These are phyloP conservation scores for Pontoporia blainvillei DNA, from an alignment of 2,113 vertebrate species.

Conservation along the genomic window DNA sequence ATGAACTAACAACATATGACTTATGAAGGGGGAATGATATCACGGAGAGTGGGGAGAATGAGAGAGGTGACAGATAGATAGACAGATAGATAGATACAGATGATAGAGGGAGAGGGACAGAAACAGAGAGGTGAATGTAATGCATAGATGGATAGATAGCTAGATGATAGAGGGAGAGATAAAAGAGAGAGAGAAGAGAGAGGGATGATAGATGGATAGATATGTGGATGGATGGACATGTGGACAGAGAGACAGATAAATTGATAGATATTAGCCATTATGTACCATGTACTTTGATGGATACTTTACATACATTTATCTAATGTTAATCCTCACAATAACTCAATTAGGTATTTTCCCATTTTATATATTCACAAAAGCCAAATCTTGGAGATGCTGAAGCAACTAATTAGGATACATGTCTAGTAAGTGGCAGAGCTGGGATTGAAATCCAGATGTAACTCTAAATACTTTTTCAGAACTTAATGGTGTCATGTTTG, in stretches of 20 bases:
- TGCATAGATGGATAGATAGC: background rate
- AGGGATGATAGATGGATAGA: background rate
- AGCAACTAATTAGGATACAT: background rate
- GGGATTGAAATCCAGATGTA: background rate
- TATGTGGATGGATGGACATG: too few relatives aligned
- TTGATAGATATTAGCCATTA: background rate
- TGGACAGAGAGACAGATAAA: background rate
- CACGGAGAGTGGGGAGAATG: background rate
- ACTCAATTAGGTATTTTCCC: background rate
- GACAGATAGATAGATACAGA: background rate
- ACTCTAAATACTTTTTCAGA: background rate
- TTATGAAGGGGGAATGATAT: background rate
- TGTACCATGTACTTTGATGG: background rate
- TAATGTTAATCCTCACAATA: background rate
- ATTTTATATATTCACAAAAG: conserved; percentile 3
- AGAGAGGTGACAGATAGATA: background rate
- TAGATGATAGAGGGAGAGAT: background rate
- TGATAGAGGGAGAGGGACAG: background rate
- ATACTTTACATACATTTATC: background rate
- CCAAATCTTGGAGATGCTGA: background rate
- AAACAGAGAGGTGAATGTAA: background rate
- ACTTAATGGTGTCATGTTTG: background rate
- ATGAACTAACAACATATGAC: background rate
- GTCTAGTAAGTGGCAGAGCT: background rate
- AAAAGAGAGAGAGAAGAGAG: background rate